Evolutionary conservation across 2,113 vertebrate species (phyloP), one percentile per base, ranked within the genome.

Genomic region (Sisor rabdophorus): DNA sequence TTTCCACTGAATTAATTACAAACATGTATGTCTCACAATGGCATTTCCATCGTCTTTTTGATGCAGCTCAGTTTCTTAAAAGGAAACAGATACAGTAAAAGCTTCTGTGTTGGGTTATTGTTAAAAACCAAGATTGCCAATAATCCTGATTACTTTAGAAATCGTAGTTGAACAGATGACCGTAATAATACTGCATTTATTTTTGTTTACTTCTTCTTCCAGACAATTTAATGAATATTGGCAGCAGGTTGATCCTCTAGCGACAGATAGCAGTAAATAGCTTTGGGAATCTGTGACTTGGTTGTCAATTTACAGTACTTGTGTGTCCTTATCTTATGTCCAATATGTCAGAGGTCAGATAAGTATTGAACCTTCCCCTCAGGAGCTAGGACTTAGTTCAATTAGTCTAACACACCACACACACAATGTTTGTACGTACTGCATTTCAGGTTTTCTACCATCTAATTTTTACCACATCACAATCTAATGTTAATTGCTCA

Each of bases 251-350:
- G 52, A 69, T 10, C 22, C 12, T 26, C 47, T 2, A 32, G 11
- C 36, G 28, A 52, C 20, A 56, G 24, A 36, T 48, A 32, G 12
- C 48, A 7, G 40, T 30, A 26, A 59, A 28, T 16, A 26, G 67
- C 30, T 52, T 61, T 61, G 26, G 28, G 44, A 71, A 53, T 36
- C 24, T 55, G 61, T 67, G 24, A 20, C 52, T 76, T 17, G 28
- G n/a, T 17, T 78, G 68, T 71, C 67, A 78, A 63, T 20, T 47
- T 32, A 54, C 32, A 36, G 32, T 36, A 36, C 67, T 40, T 44
- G 55, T 71, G 68, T 44, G 68, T 63, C 47, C 76, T 78, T 77
- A 71, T 77, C 44, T 71, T 28, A 71, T 50, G 28, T 71, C 53
- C 20, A 6, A 36, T 28, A 15, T 44, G 76, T 68, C 76, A 71